Percentiles rank a stretch among this genome's conserved stretches.
phyloP scores from a whole-genome alignment of 2,797 vertebrate species.

The Falco berigora region DNA sequence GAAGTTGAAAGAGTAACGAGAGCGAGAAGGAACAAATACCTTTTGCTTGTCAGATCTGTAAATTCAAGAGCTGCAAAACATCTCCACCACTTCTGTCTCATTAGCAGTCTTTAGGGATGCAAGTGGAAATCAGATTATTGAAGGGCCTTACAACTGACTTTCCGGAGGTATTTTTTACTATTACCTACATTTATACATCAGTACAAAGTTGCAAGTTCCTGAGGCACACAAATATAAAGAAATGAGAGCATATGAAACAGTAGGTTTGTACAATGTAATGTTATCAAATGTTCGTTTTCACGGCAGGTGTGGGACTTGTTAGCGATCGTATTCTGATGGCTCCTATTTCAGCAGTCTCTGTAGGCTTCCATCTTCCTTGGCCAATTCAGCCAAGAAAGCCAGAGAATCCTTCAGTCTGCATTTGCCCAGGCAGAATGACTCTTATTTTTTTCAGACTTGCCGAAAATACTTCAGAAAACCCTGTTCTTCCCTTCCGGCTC shows the following conservation, averaged over 20 bases:
- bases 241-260: not conserved
- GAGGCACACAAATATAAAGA: not conserved
- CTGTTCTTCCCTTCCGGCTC: not conserved
- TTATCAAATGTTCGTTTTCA: not conserved
- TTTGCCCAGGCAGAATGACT: not conserved
- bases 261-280: not conserved
- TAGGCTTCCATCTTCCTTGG: not conserved
- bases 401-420: not conserved
- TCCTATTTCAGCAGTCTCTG: not conserved
- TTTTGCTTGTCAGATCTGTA: not conserved
- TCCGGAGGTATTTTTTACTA: not conserved
- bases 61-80: not conserved
- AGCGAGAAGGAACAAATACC: not conserved
- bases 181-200: not conserved
- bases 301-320: not conserved
- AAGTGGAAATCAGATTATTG: not conserved
- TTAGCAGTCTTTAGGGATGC: not conserved
- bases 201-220: not conserved
- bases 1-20: not conserved
- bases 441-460: not conserved
- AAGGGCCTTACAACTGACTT: not conserved
- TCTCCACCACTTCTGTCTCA: not conserved
- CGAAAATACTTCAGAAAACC: not conserved
- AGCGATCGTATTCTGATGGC: not conserved
- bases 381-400: not conserved